phyloP scores from a whole-genome alignment of 2,113 vertebrate species.

The Puma concolor region DNA sequence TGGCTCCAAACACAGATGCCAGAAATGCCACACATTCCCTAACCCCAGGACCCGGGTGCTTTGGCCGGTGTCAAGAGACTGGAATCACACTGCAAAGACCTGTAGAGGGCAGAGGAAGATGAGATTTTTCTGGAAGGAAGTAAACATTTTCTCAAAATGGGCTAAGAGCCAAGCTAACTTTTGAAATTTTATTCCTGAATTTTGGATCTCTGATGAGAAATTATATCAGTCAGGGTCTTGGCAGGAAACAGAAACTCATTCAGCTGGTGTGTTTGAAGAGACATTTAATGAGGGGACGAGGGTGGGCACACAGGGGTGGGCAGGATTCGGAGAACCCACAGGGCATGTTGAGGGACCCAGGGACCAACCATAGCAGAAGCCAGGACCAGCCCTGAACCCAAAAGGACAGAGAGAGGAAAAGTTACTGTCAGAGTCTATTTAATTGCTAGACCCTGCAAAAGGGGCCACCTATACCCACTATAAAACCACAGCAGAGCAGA shows the following conservation, averaged over 20 bases:
- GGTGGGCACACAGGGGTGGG: not conserved
- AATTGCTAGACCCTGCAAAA: not conserved
- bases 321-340: not conserved
- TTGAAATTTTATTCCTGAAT: constrained; percentile 49
- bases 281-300: constrained; percentile 19
- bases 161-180: constrained; percentile 56
- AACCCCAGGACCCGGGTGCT: fast-evolving
- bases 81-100: not conserved
- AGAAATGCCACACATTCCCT: not conserved
- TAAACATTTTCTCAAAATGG: constrained; percentile 36
- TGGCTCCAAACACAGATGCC: not conserved
- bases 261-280: constrained; percentile 4
- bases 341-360: not conserved
- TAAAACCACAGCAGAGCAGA: not conserved
- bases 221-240: constrained; percentile 44
- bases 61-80: not conserved
- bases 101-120: not conserved
- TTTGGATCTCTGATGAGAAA: constrained; percentile 52
- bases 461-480: no score
- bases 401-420: not conserved
- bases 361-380: not conserved
- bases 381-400: not conserved
- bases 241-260: constrained; percentile 64
- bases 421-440: not conserved
- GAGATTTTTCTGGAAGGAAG: constrained; percentile 52